A percentile compares a stretch with the other conserved stretches of the same genome.
phyloP scores from a whole-genome alignment of 2,113 vertebrate genomes.

The Papio anubis region DNA sequence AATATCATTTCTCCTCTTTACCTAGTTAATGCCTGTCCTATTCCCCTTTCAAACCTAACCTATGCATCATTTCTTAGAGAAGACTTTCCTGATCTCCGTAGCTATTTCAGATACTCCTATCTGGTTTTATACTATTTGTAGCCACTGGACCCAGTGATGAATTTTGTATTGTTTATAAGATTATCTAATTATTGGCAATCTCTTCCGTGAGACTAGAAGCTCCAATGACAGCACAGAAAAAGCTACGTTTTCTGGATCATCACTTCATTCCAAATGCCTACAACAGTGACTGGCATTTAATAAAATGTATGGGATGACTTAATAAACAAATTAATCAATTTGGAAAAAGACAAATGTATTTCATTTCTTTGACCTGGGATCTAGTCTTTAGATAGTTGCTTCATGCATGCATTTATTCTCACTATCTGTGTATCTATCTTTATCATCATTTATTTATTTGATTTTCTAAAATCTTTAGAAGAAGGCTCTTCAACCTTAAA shows the following conservation, averaged over 20 bases:
- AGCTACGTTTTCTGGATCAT: background rate
- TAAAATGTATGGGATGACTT: background rate
- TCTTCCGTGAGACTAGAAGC: background rate
- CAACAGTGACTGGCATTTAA: background rate
- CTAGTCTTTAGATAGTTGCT: background rate
- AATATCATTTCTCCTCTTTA: background rate
- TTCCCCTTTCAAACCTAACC: background rate
- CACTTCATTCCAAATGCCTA: background rate
- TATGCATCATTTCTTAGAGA: background rate
- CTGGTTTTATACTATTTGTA: background rate
- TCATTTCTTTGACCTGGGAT: background rate
- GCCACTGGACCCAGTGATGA: background rate
- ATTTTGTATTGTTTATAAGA: background rate
- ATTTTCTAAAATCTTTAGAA: background rate
- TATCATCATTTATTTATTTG: background rate
- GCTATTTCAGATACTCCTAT: background rate
- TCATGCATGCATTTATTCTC: background rate
- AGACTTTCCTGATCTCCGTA: background rate
- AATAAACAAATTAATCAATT: background rate
- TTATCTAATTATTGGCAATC: background rate
- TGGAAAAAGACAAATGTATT: constrained; percentile 10
- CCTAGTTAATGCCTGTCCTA: background rate
- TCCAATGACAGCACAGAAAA: background rate
- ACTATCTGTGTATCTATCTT: background rate
- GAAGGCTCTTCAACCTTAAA: background rate